phyloP scores from a whole-genome alignment of 37 sponge, comb jelly and placozoan species.

The Trichoplax adhaerens region DNA sequence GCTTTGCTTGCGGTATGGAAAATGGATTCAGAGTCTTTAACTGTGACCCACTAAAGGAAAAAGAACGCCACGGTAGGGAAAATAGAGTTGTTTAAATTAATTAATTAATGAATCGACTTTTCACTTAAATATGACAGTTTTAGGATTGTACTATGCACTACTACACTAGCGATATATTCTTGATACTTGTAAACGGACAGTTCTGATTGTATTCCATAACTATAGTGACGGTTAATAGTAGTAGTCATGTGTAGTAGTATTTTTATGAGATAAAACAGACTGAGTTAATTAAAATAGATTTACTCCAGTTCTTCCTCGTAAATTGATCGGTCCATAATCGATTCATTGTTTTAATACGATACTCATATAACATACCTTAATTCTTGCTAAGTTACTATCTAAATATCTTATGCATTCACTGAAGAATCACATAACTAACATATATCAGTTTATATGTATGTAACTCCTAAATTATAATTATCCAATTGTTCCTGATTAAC shows the following conservation, averaged over 20 bases:
- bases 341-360: too few relatives aligned
- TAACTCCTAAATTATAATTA: too few relatives aligned
- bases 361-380: too few relatives aligned
- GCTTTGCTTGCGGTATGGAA: conserved; percentile 95
- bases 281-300: too few relatives aligned
- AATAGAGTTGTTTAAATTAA: background rate
- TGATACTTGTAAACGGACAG: background rate
- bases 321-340: too few relatives aligned
- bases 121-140: background rate
- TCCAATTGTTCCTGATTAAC: too few relatives aligned
- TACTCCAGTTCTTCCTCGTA: too few relatives aligned
- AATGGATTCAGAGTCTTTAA: conserved; percentile 90
- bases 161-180: background rate
- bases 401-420: too few relatives aligned
- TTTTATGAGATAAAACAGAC: conserved; percentile 14
- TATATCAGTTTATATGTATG: too few relatives aligned
- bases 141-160: too few relatives aligned
- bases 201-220: background rate
- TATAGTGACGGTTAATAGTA: background rate
- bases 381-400: too few relatives aligned
- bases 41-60: conserved; percentile 87
- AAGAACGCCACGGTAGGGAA: conserved; percentile 67
- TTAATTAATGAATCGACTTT: background rate
- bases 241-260: conserved; percentile 1
- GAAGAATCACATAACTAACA: too few relatives aligned